A percentile compares a stretch with the other conserved stretches of the same genome.
phyloP scores from a whole-genome alignment of 1,140 invertebrate species.

The Trachymyrmex septentrionalis region DNA sequence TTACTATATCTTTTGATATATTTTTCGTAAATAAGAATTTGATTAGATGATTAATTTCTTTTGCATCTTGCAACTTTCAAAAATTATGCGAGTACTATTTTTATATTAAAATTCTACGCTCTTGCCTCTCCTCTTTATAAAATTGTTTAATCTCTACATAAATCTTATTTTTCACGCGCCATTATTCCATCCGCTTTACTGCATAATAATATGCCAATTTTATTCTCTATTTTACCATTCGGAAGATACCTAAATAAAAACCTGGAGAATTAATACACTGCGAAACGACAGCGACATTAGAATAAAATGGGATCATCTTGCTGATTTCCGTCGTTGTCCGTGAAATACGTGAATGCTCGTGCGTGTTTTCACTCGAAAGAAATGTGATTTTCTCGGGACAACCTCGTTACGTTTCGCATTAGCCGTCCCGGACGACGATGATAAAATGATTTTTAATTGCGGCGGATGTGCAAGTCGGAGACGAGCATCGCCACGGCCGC shows the following conservation, averaged over 20 bases:
- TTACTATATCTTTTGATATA: not conserved
- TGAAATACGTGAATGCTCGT: slow-evolving; percentile 20
- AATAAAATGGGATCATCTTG: not conserved
- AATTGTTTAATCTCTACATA: not conserved
- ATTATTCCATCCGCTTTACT: not conserved
- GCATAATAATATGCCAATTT: slow-evolving; percentile 18
- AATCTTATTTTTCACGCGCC: not conserved
- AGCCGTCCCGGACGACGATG: not conserved
- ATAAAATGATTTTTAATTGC: slow-evolving; percentile 60
- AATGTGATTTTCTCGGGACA: slow-evolving; percentile 41
- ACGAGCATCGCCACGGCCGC: not conserved
- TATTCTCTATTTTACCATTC: not conserved
- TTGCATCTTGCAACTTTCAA: not conserved
- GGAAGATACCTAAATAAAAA: slow-evolving; percentile 24
- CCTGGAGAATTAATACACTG: not conserved
- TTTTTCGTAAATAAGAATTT: slow-evolving; percentile 2
- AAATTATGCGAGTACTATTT: slow-evolving; percentile 5
- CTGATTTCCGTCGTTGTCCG: slow-evolving; percentile 4
- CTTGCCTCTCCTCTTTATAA: not conserved
- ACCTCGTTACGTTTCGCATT: slow-evolving; percentile 27
- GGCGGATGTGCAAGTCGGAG: slow-evolving; percentile 6
- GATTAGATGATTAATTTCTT: not conserved
- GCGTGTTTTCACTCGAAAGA: slow-evolving; percentile 20
- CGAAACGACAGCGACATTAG: not conserved
- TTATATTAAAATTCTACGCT: slow-evolving; percentile 10